Conservation (phyloP, 2,797 vertebrate genomes). For the Stomatorhinus walkeri region DNA sequence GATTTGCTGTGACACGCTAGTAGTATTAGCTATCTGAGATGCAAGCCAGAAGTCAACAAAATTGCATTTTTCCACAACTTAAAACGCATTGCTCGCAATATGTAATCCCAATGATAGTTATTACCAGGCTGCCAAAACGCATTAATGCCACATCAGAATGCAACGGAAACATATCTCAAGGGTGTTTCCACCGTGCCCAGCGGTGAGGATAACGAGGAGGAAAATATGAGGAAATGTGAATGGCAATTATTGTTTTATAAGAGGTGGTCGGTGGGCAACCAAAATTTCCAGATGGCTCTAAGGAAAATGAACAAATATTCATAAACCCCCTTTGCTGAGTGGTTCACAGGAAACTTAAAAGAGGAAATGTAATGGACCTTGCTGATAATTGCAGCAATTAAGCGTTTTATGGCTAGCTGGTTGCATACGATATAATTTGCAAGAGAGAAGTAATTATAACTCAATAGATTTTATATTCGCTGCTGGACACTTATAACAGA, state of each 20-base stretch:
- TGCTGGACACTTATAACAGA: background rate
- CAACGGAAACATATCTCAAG: background rate
- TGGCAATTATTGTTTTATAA: constrained; percentile 14
- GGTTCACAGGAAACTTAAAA: background rate
- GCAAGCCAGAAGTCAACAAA: background rate
- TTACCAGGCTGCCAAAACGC: background rate
- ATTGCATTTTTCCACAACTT: background rate
- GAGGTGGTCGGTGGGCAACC: background rate
- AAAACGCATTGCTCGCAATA: background rate
- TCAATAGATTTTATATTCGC: background rate
- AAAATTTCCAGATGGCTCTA: background rate
- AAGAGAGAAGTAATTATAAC: background rate
- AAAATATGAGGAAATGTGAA: background rate
- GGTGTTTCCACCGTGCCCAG: background rate
- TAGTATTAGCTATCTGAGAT: background rate
- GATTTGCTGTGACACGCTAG: background rate
- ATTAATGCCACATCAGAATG: background rate
- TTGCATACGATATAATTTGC: background rate
- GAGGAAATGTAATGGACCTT: background rate
- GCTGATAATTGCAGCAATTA: constrained; percentile 19
- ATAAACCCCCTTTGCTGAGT: background rate
- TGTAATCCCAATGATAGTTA: background rate
- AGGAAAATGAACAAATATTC: background rate
- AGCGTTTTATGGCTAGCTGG: constrained; percentile 4
- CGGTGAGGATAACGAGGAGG: background rate